Evolutionary conservation across 2,888 invertebrate species (phyloP).

Genomic region (Eurytoma adleriae): DNA sequence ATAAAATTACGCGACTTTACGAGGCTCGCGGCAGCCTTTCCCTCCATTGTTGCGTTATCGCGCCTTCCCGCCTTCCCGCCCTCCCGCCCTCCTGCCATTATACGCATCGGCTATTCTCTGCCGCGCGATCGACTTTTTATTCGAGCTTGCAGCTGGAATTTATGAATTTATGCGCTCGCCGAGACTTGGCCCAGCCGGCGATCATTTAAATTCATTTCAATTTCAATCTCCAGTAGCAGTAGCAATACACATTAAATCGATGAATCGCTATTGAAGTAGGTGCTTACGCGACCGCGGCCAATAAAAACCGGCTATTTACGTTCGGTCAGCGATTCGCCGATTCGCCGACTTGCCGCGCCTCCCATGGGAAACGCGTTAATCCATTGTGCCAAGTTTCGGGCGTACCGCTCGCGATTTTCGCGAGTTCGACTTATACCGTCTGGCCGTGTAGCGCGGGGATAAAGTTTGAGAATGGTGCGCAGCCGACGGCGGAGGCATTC

Average conservation of each 20-base stretch:
- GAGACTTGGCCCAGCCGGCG: too few species aligned
- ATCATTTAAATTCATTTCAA: too few species aligned
- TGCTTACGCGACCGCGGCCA: too few species aligned
- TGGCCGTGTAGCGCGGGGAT: conserved; percentile 11
- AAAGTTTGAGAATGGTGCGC: conserved; percentile 35
- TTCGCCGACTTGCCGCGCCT: background rate
- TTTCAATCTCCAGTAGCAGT: too few species aligned
- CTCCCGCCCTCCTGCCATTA: conserved; percentile 5
- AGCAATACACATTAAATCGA: too few species aligned
- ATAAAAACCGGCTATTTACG: conserved; percentile 25
- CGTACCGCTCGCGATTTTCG: too few species aligned
- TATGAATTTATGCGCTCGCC: too few species aligned
- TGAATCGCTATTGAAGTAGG: too few species aligned
- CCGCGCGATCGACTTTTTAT: conserved; percentile 16
- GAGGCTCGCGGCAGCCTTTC: conserved; percentile 38
- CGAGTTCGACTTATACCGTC: background rate
- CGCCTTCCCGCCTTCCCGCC: background rate
- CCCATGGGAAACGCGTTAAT: conserved; percentile 38
- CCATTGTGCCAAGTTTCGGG: conserved; percentile 40
- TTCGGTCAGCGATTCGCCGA: conserved; percentile 27
- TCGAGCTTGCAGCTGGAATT: too few species aligned
- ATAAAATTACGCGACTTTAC: conserved; percentile 64
- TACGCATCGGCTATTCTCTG: conserved; percentile 23
- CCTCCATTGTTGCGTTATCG: conserved; percentile 37
- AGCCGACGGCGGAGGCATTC: conserved; percentile 11